phyloP scores from a whole-genome alignment of 92 coral and sea anemone species.

The Epizoanthus fatuus region DNA sequence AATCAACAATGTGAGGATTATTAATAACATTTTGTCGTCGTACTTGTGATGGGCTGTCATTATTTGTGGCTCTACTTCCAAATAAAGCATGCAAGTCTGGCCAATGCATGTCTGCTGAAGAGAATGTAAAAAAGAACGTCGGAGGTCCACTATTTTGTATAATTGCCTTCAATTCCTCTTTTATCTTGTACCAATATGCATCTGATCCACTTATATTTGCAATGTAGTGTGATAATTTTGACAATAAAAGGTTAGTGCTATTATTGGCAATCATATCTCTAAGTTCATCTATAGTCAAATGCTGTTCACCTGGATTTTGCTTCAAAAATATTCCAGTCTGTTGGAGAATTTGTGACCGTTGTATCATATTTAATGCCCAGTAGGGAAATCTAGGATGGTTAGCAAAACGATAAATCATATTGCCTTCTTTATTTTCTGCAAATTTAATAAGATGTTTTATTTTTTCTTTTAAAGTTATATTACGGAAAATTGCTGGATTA shows the following conservation, averaged over 20 bases:
- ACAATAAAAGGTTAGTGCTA: constrained; percentile 40
- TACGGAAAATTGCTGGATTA: constrained; percentile 35
- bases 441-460: constrained; percentile 59
- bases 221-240: constrained; percentile 63
- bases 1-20: no score
- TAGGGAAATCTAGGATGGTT: constrained; percentile 60
- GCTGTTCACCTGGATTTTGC: constrained; percentile 64
- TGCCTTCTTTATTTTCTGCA: constrained; percentile 43
- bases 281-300: constrained; percentile 62
- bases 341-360: constrained; percentile 54
- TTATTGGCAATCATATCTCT: constrained; percentile 59
- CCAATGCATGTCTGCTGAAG: constrained; percentile 72
- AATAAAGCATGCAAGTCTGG: constrained; percentile 69
- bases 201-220: constrained; percentile 61
- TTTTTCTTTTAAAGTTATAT: constrained; percentile 52
- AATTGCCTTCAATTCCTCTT: constrained; percentile 66
- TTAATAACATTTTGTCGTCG: no score
- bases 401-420: constrained; percentile 54
- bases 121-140: constrained; percentile 68
- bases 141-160: constrained; percentile 57
- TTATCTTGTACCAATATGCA: constrained; percentile 69
- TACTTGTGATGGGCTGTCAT: no score
- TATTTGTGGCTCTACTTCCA: background rate
- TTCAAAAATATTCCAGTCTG: constrained; percentile 63
- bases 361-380: constrained; percentile 73